Percentiles rank a stretch among this genome's conserved stretches.
Conservation (phyloP, 2,888 invertebrate genomes). For the Rhabditoides inermis region DNA sequence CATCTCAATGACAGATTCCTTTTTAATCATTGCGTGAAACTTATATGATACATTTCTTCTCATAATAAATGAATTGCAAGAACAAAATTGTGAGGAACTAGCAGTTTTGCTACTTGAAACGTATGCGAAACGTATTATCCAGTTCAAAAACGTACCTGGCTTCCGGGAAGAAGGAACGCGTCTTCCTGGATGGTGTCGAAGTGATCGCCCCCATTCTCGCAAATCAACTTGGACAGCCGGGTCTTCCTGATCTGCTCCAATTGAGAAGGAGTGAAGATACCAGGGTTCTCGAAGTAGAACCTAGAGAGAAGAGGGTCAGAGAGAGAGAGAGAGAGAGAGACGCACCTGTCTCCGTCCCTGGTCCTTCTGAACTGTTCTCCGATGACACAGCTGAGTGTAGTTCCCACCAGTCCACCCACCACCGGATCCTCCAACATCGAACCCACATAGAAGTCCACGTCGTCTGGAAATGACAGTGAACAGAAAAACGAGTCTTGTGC, state of each 20-base stretch:
- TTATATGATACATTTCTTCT: too few species aligned
- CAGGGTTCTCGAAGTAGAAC: conserved; percentile 57
- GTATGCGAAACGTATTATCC: too few species aligned
- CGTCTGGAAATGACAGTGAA: conserved; percentile 54
- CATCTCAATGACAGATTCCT: too few species aligned
- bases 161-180: conserved; percentile 33
- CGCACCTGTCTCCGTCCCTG: conserved; percentile 57
- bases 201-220: conserved; percentile 66
- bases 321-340: conserved; percentile 5
- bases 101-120: too few species aligned
- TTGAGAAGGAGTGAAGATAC: conserved; percentile 59
- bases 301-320: conserved; percentile 25
- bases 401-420: conserved; percentile 57
- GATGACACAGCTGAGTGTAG: conserved; percentile 56
- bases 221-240: conserved; percentile 74
- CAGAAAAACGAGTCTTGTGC: too few species aligned
- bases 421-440: conserved; percentile 56
- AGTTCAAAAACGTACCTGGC: too few species aligned
- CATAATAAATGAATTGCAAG: too few species aligned
- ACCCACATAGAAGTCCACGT: conserved; percentile 58
- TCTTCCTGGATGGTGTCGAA: conserved; percentile 34
- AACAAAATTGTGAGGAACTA: too few species aligned
- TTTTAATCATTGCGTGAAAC: too few species aligned
- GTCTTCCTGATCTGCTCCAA: conserved; percentile 73
- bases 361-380: conserved; percentile 57